phyloP scores from a whole-genome alignment of 2,113 vertebrate genomes.

The Suncus etruscus region DNA sequence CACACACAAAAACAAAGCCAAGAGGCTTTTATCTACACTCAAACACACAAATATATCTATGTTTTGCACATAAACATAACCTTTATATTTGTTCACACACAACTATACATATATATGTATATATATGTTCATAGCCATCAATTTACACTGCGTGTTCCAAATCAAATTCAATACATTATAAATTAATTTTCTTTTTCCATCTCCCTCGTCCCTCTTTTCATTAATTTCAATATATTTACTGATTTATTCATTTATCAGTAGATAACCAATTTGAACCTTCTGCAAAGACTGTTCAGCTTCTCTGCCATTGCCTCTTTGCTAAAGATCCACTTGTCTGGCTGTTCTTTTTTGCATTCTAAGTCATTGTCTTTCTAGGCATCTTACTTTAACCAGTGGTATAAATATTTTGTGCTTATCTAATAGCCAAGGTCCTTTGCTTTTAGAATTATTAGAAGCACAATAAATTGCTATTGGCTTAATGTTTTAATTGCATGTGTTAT shows the following conservation, averaged over 20 bases:
- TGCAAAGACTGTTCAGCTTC: rapidly evolving
- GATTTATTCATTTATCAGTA: background rate
- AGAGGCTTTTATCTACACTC: background rate
- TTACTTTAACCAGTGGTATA: background rate
- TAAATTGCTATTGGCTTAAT: background rate
- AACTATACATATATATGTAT: background rate
- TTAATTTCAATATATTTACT: background rate
- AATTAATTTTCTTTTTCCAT: background rate
- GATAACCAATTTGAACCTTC: background rate
- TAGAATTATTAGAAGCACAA: background rate
- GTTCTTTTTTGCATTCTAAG: too few relatives aligned
- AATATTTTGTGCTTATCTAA: conserved; percentile 2
- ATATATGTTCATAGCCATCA: background rate
- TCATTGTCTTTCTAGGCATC: too few relatives aligned
- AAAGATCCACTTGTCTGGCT: too few relatives aligned
- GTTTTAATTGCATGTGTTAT: background rate
- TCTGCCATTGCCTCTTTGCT: too few relatives aligned
- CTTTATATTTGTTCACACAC: background rate
- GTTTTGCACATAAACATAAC: too few relatives aligned
- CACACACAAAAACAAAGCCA: background rate
- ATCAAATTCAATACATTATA: background rate
- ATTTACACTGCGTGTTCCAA: background rate
- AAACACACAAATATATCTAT: background rate
- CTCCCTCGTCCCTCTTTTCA: background rate
- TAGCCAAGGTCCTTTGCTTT: background rate